Base-by-base conservation (phyloP, 2,797 vertebrate species). In the Crax fasciolata region DNA sequence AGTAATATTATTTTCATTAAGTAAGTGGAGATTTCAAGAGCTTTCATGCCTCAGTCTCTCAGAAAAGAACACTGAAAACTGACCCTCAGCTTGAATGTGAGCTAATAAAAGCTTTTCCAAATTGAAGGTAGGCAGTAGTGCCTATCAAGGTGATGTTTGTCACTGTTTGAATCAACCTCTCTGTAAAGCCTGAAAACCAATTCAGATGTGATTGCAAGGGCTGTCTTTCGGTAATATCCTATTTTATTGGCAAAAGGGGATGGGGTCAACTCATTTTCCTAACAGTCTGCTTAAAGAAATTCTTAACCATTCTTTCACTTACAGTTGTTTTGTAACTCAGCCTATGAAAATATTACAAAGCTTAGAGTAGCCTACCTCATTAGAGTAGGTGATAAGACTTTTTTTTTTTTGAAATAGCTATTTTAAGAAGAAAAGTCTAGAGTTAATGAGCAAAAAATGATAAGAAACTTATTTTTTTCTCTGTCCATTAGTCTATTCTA, bases 1-100 rank as follows among this genome's bases (percentile, higher is more conserved):
- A 73, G 91, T 89, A 95, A 97, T 96, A 97, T 94, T 97, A 94
- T 97, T 97, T 97, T 96, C 94, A 97, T 97, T 96, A 97, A 94
- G 95, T 58, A 95, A 95, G 95, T 85, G 81, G 92, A 87, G 84
- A 94, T 96, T 97, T 97, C 86, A 92, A 95, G 94, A 94, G 92
- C 91, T 83, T 97, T 96, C 81, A 82, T 97, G 89, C 81, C 83
- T 95, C 81, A 89, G 46, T 84, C 63, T 88, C 91, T 95, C 75
- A 63, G 85, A 92, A 93, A 94, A 70, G 61, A 70, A 92, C 49
- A 39, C 82, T 46, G 73, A 87, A 96, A 88, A 25, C 79, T 93
- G 94, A 94, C 96, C 96, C 92, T 90, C 93, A 80, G 78, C 71
- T 63, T 80, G 87, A 96, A 87, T 68, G 28, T 68, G 75, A 91